Conservation (phyloP, 2,113 vertebrate species). For the Gallinago jamesoni region DNA sequence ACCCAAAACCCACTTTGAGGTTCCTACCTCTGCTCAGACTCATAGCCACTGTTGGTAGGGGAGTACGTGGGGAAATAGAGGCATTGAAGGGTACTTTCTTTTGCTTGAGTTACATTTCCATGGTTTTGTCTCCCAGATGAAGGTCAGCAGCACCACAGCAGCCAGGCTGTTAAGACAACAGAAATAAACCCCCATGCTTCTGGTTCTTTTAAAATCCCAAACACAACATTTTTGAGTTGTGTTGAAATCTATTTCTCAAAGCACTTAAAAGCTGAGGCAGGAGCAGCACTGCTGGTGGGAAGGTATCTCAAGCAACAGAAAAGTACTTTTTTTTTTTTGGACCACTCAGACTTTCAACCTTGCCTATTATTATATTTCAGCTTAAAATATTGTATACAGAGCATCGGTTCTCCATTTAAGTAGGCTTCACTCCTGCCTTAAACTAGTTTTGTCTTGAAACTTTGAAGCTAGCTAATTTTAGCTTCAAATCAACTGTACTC, state of each 20-base stretch:
- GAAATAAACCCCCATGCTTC: accelerated
- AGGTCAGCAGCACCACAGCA: neutral
- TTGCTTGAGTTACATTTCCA: neutral
- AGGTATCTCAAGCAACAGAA: neutral
- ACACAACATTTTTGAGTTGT: neutral
- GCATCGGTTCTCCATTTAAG: neutral
- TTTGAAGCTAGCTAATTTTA: neutral
- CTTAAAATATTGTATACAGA: neutral
- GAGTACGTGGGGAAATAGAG: neutral
- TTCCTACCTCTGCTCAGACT: neutral
- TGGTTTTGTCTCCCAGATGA: neutral
- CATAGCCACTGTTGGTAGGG: neutral
- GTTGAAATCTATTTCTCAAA: neutral
- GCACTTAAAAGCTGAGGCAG: neutral
- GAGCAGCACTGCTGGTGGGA: neutral
- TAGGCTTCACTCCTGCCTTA: neutral
- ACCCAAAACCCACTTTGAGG: neutral
- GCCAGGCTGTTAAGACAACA: neutral
- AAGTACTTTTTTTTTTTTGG: neutral
- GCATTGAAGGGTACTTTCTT: neutral
- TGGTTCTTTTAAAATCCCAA: neutral
- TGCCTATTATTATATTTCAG: neutral
- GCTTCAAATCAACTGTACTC: neutral
- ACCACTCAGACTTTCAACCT: neutral
- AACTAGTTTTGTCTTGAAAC: neutral